Evolutionary conservation across 2,113 vertebrate species (phyloP).

Genomic region (Notiomystis cincta): DNA sequence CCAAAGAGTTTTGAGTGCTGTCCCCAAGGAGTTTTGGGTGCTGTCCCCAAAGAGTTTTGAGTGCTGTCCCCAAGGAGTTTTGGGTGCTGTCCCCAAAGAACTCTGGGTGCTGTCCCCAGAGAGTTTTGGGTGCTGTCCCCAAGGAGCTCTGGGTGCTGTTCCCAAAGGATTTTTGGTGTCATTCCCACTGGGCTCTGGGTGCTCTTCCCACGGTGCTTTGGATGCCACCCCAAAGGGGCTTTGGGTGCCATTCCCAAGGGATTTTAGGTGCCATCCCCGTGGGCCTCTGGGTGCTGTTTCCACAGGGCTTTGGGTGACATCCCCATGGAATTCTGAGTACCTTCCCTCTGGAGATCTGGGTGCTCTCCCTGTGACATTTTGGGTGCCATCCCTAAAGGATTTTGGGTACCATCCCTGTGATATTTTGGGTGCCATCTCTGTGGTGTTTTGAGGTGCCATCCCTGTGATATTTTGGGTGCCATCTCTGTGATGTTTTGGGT

Average conservation of each 20-base stretch:
- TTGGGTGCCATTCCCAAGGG: too few species aligned
- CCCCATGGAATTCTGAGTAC: too few species aligned
- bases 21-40: not conserved
- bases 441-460: too few species aligned
- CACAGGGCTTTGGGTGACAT: not conserved
- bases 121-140: too few species aligned
- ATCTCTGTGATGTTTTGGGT: not conserved
- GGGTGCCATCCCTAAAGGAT: not conserved
- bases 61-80: too few species aligned
- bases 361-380: not conserved
- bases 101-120: too few species aligned
- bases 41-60: accelerated
- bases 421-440: too few species aligned
- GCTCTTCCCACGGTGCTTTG: accelerated
- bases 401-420: too few species aligned
- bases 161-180: not conserved
- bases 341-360: not conserved
- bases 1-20: too few species aligned
- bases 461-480: not conserved
- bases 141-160: accelerated
- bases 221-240: accelerated
- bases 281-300: not conserved
- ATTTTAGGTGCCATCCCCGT: too few species aligned
- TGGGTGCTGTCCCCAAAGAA: too few species aligned
- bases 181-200: accelerated